Conservation (phyloP, 2,888 invertebrate genomes). For the Isotomurus palustris region DNA sequence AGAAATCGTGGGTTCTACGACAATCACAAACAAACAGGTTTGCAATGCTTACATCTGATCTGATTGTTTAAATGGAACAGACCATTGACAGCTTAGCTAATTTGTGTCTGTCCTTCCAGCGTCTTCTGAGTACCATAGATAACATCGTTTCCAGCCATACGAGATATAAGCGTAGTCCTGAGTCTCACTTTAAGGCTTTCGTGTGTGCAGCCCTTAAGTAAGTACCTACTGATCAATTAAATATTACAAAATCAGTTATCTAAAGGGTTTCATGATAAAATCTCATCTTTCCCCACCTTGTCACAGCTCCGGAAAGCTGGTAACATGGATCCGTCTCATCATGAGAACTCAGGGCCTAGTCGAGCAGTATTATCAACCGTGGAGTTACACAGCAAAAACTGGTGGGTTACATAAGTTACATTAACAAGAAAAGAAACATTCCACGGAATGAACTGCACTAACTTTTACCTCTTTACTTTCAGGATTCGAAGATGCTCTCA, state of each 20-base stretch:
- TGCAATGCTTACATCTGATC: too few species aligned
- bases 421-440: background rate
- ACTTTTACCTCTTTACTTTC: constrained; percentile 28
- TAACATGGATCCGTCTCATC: constrained; percentile 89
- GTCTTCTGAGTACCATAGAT: constrained; percentile 83
- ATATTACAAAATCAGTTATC: too few species aligned
- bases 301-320: constrained; percentile 76
- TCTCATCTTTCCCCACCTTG: constrained; percentile 4
- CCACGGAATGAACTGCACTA: background rate
- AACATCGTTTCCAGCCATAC: constrained; percentile 86
- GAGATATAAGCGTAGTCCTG: constrained; percentile 87
- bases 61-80: too few species aligned
- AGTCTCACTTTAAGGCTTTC: constrained; percentile 98
- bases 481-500: constrained; percentile 93
- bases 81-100: too few species aligned
- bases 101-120: too few species aligned
- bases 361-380: constrained; percentile 75
- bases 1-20: constrained; percentile 81
- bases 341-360: constrained; percentile 77
- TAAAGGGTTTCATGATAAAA: constrained; percentile 14
- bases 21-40: constrained; percentile 77
- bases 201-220: constrained; percentile 93
- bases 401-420: constrained; percentile 53
- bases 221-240: constrained; percentile 52
- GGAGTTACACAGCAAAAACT: constrained; percentile 93